These are phyloP conservation scores for Amiota communis DNA, from an alignment of 2,888 invertebrate species.

Conservation along the genomic window DNA sequence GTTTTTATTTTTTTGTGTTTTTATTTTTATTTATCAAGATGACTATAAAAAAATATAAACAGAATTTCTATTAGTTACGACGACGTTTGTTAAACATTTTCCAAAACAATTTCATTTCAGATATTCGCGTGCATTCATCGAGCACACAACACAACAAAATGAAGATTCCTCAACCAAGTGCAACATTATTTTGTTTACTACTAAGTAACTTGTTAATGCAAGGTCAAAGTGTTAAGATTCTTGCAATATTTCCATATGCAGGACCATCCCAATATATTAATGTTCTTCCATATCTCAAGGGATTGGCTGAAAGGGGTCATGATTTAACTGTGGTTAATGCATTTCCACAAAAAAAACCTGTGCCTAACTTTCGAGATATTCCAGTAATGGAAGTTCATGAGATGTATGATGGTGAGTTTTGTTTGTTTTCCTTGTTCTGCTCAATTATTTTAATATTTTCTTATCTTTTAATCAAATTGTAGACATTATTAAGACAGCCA, in stretches of 20 bases:
- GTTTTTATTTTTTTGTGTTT: too few relatives aligned
- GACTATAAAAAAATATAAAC: too few relatives aligned
- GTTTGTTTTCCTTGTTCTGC: not conserved
- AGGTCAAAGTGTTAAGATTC: conserved; percentile 47
- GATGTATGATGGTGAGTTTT: conserved; percentile 46
- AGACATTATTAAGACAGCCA: conserved; percentile 44
- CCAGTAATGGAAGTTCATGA: conserved; percentile 46
- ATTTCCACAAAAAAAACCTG: conserved; percentile 61
- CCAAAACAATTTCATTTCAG: too few relatives aligned
- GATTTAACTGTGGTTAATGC: conserved; percentile 68
- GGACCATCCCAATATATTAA: conserved; percentile 69
- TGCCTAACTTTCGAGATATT: conserved; percentile 65
- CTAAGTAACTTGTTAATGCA: too few relatives aligned
- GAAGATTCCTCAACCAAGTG: too few relatives aligned
- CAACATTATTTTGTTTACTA: too few relatives aligned
- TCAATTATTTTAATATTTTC: not conserved
- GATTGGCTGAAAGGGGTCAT: conserved; percentile 69
- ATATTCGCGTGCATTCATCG: too few relatives aligned
- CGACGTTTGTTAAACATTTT: too few relatives aligned
- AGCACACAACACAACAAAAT: too few relatives aligned
- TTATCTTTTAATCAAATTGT: not conserved
- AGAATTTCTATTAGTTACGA: too few relatives aligned
- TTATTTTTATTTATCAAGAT: too few relatives aligned
- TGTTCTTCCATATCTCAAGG: conserved; percentile 61
- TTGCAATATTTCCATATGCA: conserved; percentile 61